Conservation (phyloP, 2,797 vertebrate genomes). For the Neopelma chrysocephalum region DNA sequence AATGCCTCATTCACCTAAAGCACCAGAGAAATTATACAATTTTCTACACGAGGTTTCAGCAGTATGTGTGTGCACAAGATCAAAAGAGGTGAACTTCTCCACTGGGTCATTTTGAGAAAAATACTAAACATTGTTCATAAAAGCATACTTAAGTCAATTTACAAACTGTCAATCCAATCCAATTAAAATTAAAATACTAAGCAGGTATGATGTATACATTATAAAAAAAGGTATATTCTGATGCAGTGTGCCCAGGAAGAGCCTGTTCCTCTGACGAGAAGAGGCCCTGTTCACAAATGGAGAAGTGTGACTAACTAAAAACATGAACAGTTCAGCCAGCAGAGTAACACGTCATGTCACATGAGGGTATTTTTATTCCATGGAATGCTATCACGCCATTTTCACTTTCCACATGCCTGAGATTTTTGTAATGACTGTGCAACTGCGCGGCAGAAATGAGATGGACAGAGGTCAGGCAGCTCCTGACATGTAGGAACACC, state of each 20-base stretch:
- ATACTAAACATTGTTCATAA: neutral
- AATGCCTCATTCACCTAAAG: constrained; percentile 96
- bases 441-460: neutral
- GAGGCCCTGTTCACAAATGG: neutral
- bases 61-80: fast-evolving
- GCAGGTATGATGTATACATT: neutral
- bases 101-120: neutral
- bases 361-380: neutral
- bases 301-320: neutral
- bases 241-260: neutral
- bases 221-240: neutral
- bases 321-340: neutral
- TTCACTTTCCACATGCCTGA: neutral
- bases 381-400: neutral
- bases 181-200: neutral
- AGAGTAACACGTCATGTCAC: neutral
- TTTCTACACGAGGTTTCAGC: neutral
- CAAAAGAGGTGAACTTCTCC: neutral
- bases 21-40: neutral
- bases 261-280: neutral
- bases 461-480: neutral
- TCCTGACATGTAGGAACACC: neutral
- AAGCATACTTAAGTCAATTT: neutral
- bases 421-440: neutral
- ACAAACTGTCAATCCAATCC: neutral